Base-by-base conservation (phyloP, 2,888 invertebrate genomes). In the Chloroclysta siterata region DNA sequence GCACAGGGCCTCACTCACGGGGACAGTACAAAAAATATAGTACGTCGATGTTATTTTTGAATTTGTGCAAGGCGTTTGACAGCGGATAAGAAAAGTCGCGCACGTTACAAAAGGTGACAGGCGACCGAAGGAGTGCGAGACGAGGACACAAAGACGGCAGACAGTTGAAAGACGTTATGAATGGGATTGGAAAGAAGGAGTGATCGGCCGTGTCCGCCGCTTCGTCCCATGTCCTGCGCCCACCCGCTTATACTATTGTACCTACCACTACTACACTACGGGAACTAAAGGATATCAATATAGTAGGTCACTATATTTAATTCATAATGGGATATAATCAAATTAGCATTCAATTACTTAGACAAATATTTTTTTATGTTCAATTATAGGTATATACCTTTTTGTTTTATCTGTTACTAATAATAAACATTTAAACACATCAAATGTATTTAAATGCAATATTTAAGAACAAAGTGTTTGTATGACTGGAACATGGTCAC, bases 21-120 rank as follows among this genome's bases (percentile, higher is more conserved):
- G 88, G 75, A 80, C 71, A 70, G 70, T 70, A 77, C 76, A 86
- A 92, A 92, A 91, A 90, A 88, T 76, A 44, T 41, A 41, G 56
- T 44, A 84, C 74, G 77, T 83, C 82, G 82, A 88, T 91, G 90
- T 92, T 92, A 88, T 92, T 92, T 91, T 92, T 87, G 88, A 90
- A 89, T 92, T 93, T 93, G 93, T 93, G 93, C 93, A 93, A 93
- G 89, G 84, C 87, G 84, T 89, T 87, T 91, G 92, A 92, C 92
- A 89, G 87, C 86, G 87, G 90, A 86, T 84, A 79, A 65, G 61
- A 76, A 81, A 82, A 82, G 81, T 75, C 78, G 82, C 80, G 81
- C 75, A 72, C 75, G 78, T 77, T 78, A 90, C 89, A 90, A 91
- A 82, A 86, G 90, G 85, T 89, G 91, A 90, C 91, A 88, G 87